These are phyloP conservation scores for Amblyteles armatorius DNA, from an alignment of 2,888 invertebrate species.

Conservation along the genomic window DNA sequence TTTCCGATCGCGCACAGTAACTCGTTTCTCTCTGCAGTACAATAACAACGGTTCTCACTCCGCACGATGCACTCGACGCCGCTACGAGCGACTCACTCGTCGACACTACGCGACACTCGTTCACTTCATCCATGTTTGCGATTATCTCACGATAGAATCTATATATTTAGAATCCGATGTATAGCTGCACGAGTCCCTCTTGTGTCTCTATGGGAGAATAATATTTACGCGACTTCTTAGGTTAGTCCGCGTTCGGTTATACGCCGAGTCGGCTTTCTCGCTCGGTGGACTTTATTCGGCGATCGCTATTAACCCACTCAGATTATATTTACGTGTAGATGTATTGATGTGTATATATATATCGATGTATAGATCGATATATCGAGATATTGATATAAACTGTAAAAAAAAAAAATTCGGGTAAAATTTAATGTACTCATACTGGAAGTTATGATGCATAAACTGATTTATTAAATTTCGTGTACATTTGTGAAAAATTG, in stretches of 20 bases:
- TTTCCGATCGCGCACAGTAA: not conserved
- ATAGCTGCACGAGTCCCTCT: not conserved
- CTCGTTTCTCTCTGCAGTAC: conserved; percentile 23
- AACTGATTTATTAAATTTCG: too few species aligned
- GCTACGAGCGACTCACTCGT: conserved; percentile 31
- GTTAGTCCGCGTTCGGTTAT: not conserved
- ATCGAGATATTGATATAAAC: too few species aligned
- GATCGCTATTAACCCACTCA: conserved; percentile 41
- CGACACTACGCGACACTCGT: conserved; percentile 31
- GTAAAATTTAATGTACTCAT: too few species aligned
- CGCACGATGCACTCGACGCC: conserved; percentile 44
- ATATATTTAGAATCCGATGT: not conserved
- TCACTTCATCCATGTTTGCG: conserved; percentile 44
- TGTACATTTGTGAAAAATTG: too few species aligned
- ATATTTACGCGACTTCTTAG: conserved; percentile 42
- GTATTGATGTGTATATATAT: not conserved
- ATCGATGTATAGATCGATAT: not conserved
- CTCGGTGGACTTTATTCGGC: conserved; percentile 36
- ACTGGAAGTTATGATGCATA: too few species aligned
- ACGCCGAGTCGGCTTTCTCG: not conserved
- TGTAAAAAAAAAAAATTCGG: too few species aligned
- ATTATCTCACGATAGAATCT: conserved; percentile 23
- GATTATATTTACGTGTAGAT: conserved; percentile 31
- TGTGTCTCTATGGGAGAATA: conserved; percentile 30
- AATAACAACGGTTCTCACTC: conserved; percentile 32